Conservation (phyloP, 2,888 invertebrate species). For the Candidula unifasciata region DNA sequence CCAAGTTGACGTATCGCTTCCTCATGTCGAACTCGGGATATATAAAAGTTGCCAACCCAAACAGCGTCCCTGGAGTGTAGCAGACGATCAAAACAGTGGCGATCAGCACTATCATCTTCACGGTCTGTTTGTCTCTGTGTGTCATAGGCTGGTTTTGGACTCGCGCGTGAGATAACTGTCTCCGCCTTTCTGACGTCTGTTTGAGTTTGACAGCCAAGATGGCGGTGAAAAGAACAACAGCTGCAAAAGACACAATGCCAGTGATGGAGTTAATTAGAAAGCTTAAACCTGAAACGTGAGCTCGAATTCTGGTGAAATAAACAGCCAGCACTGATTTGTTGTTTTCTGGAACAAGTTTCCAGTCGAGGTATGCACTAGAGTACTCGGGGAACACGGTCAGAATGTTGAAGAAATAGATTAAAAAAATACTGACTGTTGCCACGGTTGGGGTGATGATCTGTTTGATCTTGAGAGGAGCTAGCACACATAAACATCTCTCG, state of each 20-base stretch:
- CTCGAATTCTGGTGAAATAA: neutral
- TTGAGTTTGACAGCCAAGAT: neutral
- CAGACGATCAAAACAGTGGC: neutral
- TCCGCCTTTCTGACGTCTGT: neutral
- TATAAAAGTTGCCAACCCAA: neutral
- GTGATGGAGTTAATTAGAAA: neutral
- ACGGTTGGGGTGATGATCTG: slow-evolving; percentile 5
- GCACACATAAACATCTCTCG: slow-evolving; percentile 28
- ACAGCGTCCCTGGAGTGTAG: neutral
- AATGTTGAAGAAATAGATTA: neutral
- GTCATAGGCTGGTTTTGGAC: no score
- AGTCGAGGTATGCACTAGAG: neutral
- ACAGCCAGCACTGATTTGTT: slow-evolving; percentile 11
- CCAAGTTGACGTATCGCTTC: neutral
- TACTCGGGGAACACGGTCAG: slow-evolving; percentile 7
- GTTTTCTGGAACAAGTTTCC: neutral
- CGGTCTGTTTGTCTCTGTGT: neutral
- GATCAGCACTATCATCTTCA: neutral
- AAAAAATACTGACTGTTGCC: neutral
- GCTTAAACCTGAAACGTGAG: neutral
- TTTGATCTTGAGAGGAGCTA: slow-evolving; percentile 20
- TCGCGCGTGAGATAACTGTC: neutral
- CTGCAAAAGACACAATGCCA: neutral
- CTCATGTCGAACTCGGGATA: neutral
- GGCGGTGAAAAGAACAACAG: neutral